Base-by-base conservation (phyloP, 2,888 invertebrate species). In the Pachydiplax longipennis region DNA sequence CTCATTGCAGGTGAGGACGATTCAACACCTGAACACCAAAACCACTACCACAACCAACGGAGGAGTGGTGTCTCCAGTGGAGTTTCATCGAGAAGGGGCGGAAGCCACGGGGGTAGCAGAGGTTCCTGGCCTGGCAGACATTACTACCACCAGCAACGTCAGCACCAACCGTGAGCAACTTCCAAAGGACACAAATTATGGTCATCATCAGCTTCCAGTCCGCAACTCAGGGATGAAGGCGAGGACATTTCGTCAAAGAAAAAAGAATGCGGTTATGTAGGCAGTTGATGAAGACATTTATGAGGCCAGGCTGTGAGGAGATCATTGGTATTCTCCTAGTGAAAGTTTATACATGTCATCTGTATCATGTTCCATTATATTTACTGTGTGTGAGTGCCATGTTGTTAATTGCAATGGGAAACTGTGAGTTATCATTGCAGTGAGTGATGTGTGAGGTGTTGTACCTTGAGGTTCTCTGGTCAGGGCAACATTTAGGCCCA, bases 181-280 rank as follows among this genome's bases (percentile, higher is more conserved):
- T 37, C 87, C 61, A 87, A 87, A 87, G 87, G 87, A 87, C 35
- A 87, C 87, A 58, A 87, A 87, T 40, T 87, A 87, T 37, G 37
- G 87, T 61, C 87, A 87, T 61, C 87, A 87, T 87, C 87, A 87
- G 61, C 87, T 87, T 61, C 87, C 87, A 87, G 87, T 87, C 87
- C 87, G 87, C 87, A 87, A 87, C 87, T 87, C 87, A 87, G 87
- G 87, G 87, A 87, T 87, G 87, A 87, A 87, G 87, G 87, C 61
- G 87, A 87, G 87, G 87, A 87, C 87, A 37, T 87, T 87, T 87
- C 87, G 87, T 87, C 87, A 87, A 87, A 87, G 65, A 61, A 87
- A 87, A 87, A 87, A 87, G 87, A 87, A 87, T 87, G 87, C 87
- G 87, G 87, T 87, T 58, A 61, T 61, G n/a, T 87, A 65, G 65